phyloP scores from a whole-genome alignment of 2,888 invertebrate species.

The Taenaris catops region DNA sequence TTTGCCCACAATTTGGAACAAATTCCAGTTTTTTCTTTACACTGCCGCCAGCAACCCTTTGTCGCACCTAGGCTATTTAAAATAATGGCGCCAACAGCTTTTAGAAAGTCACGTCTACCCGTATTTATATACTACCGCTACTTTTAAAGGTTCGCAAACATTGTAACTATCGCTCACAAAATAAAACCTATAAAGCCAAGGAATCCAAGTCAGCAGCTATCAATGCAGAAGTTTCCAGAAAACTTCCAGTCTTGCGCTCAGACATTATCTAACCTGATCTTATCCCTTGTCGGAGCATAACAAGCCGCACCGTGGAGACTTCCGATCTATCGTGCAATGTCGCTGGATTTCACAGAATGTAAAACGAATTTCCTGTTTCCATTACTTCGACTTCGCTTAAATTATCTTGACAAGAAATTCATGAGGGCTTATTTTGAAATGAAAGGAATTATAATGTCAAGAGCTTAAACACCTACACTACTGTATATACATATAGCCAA shows the following conservation, averaged over 20 bases:
- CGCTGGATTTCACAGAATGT: constrained; percentile 9
- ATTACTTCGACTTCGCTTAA: constrained; percentile 5
- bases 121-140: no score
- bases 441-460: constrained; percentile 9
- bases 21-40: no score
- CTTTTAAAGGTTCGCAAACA: no score
- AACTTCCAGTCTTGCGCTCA: constrained; percentile 6
- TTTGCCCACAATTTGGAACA: no score
- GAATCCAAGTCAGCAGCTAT: neutral
- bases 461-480: constrained; percentile 3
- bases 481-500: constrained; percentile 1
- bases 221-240: constrained; percentile 9
- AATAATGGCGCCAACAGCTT: no score
- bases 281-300: constrained; percentile 42
- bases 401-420: constrained; percentile 9
- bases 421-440: constrained; percentile 3
- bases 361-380: constrained; percentile 8
- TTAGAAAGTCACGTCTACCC: no score
- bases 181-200: neutral
- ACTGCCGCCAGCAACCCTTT: no score
- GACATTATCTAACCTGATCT: constrained; percentile 31
- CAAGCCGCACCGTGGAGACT: constrained; percentile 33
- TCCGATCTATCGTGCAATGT: constrained; percentile 13
- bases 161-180: no score
- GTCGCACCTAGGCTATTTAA: no score